Percentiles rank a stretch among this genome's conserved stretches.
Conservation (phyloP, 2,888 invertebrate species). For the Subacronicta megacephala region DNA sequence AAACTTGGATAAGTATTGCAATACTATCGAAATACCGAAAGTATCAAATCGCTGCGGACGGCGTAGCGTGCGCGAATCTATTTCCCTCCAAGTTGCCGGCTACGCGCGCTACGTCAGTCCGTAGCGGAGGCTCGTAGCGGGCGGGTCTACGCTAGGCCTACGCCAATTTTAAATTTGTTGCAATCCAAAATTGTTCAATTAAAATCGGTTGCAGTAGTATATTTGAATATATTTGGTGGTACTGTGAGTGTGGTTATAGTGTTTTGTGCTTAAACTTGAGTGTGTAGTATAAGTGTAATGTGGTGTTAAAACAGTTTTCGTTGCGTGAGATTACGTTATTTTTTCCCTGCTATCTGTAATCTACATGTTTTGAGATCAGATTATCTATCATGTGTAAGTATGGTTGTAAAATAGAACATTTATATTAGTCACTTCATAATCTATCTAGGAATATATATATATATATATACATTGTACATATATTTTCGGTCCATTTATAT, state of each 20-base stretch:
- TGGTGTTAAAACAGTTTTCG: conserved; percentile 31
- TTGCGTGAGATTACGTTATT: conserved; percentile 58
- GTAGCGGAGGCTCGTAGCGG: conserved; percentile 67
- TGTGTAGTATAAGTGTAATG: conserved; percentile 47
- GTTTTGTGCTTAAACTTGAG: conserved; percentile 18
- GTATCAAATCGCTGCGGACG: conserved; percentile 40
- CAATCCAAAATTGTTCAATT: conserved; percentile 67
- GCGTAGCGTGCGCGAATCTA: conserved; percentile 69
- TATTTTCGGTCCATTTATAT: not conserved
- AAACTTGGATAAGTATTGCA: conserved; percentile 12
- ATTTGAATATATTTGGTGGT: conserved; percentile 10
- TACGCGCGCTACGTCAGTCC: conserved; percentile 76
- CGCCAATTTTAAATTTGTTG: conserved; percentile 56
- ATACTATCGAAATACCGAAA: conserved; percentile 22
- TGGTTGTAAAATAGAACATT: conserved; percentile 2
- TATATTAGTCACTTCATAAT: not conserved
- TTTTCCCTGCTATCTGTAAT: conserved; percentile 53
- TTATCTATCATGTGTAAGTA: conserved; percentile 56
- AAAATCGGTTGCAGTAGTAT: conserved; percentile 61
- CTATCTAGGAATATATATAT: no score
- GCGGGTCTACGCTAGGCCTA: conserved; percentile 62
- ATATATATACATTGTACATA: not conserved
- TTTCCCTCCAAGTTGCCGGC: conserved; percentile 59
- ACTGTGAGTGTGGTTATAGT: conserved; percentile 25
- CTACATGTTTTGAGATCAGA: conserved; percentile 48